Evolutionary conservation across 2,888 invertebrate species (phyloP).

Genomic region (Schizaphis graminum): DNA sequence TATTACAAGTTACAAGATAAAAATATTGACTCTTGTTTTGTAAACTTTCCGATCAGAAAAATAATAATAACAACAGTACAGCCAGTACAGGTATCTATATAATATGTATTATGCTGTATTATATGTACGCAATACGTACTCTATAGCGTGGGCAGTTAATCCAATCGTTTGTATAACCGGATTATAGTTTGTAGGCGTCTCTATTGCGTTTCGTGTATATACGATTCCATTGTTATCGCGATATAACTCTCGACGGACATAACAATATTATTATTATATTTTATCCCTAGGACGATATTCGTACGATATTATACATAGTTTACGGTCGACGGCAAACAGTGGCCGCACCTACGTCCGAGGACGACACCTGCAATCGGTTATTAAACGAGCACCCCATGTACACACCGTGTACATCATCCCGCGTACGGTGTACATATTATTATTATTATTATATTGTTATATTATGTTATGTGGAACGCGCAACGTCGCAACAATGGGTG

Average conservation of each 20-base stretch:
- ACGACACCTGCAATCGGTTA: not conserved
- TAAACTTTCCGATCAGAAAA: not conserved
- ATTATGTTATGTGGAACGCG: not conserved
- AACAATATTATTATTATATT: not conserved
- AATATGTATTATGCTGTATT: not conserved
- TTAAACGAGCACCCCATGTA: not conserved
- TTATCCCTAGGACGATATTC: conserved; percentile 23
- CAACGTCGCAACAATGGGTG: not conserved
- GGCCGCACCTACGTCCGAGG: conserved; percentile 17
- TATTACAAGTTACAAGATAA: not conserved
- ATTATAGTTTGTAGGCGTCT: conserved; percentile 47
- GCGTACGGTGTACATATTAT: not conserved
- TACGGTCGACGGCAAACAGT: not conserved
- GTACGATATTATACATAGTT: not conserved
- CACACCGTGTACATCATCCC: not conserved
- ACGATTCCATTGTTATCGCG: conserved; percentile 26
- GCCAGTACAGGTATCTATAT: not conserved
- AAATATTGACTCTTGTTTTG: not conserved
- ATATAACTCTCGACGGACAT: not conserved
- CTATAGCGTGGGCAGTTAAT: conserved; percentile 13
- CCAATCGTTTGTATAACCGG: conserved; percentile 43
- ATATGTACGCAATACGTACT: not conserved
- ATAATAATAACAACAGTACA: not conserved
- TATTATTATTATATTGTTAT: not conserved
- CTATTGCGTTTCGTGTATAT: not conserved